These are phyloP conservation scores for Pionites leucogaster DNA, from an alignment of 2,113 vertebrate species.

Conservation along the genomic window DNA sequence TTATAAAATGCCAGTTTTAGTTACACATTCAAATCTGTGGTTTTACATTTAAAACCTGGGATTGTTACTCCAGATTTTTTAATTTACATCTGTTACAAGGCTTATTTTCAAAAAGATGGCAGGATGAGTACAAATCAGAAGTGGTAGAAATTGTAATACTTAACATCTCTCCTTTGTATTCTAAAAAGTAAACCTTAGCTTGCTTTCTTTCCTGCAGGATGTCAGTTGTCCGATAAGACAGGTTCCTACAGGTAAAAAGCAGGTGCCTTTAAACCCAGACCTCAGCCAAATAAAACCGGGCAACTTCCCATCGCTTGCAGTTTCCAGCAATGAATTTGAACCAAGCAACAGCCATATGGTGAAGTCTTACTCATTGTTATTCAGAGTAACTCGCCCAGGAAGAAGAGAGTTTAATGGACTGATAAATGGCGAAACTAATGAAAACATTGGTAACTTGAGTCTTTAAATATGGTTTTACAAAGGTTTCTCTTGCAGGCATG, in stretches of 20 bases:
- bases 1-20: conserved; percentile 10
- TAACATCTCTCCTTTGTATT: neutral
- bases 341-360: conserved; percentile 99
- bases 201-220: conserved; percentile 82
- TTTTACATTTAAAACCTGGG: neutral
- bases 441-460: conserved; percentile 89
- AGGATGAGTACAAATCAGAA: neutral
- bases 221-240: conserved; percentile 98
- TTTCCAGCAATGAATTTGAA: conserved; percentile 98
- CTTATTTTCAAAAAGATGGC: neutral
- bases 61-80: neutral
- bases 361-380: conserved; percentile 97
- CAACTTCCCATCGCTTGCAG: conserved; percentile 93
- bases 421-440: conserved; percentile 92
- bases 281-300: conserved; percentile 93
- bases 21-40: neutral
- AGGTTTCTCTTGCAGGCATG: neutral
- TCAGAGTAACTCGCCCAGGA: conserved; percentile 93
- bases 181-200: neutral
- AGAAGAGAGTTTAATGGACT: conserved; percentile 88
- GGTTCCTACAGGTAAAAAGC: conserved; percentile 99
- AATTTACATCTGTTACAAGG: neutral
- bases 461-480: neutral
- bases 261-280: conserved; percentile 99
- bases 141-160: neutral